Evolutionary conservation across 1,140 invertebrate species (phyloP), one percentile per base, ranked within the genome.

Genomic region (Rhyacophila brunnea): DNA sequence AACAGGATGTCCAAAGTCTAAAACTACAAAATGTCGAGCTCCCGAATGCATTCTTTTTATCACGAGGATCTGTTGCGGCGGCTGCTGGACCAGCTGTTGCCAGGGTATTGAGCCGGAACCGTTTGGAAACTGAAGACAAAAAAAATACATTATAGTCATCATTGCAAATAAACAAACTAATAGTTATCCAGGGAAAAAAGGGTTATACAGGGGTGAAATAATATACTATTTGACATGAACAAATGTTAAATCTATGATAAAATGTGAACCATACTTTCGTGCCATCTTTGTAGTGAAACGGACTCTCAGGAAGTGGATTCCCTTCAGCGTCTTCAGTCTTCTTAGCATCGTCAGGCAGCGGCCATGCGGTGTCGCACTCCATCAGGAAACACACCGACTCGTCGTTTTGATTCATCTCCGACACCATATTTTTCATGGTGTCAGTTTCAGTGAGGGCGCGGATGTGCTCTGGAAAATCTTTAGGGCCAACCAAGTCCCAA

Each of bases 1-100:
- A 42, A 95, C 79, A 1, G 90, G 85, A 59, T 88, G 85, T 15
- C 93, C 92, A 75, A 96, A 95, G 76, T 96, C 93, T 10, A 97
- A 77, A 7, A 93, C 90, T 42, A 96, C 91, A 78, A 92, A 95
- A 57, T 93, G 81, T 11, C 88, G 75, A 35, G 91, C 92, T 64
- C 88, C 92, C 15, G 91, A 93, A 75, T 95, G 91, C 89, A 96
- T 94, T 60, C 92, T 81, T 71, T 96, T 93, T 40, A 96, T 91
- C n/a, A 95, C 87, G 45, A 95, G 83, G 64, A 89, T 89, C 68
- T 92, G 89, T 56, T 91, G 89, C 15, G 89, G 85, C 17, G 90
- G 88, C 50, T 87, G 85, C 38, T 82, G 81, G 40, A 93, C 77
- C 40, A 91, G 78, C 71, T 88, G 86, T 66, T 87, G 87, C 83